Evolutionary conservation across 2,113 vertebrate species (phyloP).

Genomic region (Orcinus orca): DNA sequence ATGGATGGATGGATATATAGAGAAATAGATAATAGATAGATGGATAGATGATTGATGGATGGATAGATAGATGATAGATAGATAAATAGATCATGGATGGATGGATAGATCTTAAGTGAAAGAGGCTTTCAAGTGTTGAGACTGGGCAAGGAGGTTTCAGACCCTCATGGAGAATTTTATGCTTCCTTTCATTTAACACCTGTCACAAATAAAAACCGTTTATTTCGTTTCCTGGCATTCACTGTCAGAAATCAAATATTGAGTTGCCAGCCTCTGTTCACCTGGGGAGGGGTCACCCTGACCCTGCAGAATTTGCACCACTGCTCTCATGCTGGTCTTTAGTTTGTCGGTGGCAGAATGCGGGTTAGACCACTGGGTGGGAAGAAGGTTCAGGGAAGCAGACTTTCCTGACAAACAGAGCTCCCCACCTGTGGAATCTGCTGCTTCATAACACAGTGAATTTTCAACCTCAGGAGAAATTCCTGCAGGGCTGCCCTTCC

Average conservation of each 20-base stretch:
- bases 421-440: not conserved
- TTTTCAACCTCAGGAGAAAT: not conserved
- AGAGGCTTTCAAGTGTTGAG: not conserved
- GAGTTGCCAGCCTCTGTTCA: rapidly evolving
- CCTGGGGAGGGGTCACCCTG: not conserved
- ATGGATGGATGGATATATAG: not conserved
- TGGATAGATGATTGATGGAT: not conserved
- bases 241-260: not conserved
- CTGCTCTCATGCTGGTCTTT: not conserved
- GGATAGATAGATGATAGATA: not conserved
- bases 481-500: not conserved
- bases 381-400: not conserved
- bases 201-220: not conserved
- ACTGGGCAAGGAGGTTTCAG: not conserved
- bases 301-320: rapidly evolving
- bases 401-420: rapidly evolving
- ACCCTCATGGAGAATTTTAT: not conserved
- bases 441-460: rapidly evolving
- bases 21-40: not conserved
- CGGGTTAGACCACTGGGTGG: rapidly evolving
- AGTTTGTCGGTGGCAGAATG: rapidly evolving
- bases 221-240: not conserved
- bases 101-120: not conserved
- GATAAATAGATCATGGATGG: not conserved
- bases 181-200: not conserved